Evolutionary conservation across 2,113 vertebrate species (phyloP), one percentile per base, ranked within the genome.

Genomic region (Litocranius walleri): DNA sequence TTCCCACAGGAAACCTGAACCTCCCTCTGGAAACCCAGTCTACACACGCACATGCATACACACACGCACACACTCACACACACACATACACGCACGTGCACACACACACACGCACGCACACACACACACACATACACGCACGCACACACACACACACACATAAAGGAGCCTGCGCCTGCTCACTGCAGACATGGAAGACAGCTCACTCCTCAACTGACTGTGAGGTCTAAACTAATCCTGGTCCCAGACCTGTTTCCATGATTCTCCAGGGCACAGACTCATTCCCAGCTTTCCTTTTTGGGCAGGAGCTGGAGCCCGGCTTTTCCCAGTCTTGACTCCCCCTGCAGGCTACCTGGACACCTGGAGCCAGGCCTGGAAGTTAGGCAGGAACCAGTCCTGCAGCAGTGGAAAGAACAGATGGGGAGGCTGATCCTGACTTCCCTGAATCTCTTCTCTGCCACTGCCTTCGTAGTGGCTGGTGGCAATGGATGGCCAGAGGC

Each of bases 251-350:
- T n/a, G 45, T 45, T 56, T 50, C 77, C 67, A 78, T 45, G 86
- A 52, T 33, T 84, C 85, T 52, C 61, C 86, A 83, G 25, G 3
- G 19, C 77, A 45, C 15, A 4, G 50, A 86, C 13, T 9, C 54
- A 25, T 57, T 78, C 67, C 92, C 11, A 1, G 67, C 43, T 10
- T 82, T 85, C 45, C 33, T 74, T 81, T 56, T 12, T 19, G 11
- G 48, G 43, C 40, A 3, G 64, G 50, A 52, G 86, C 90, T 15
- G 6, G 30, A 45, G 30, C 87, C 33, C 0, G 1, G 57, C 52
- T 92, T 94, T 64, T 88, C 88, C 67, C 78, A 57, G 95, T 89
- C 98, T 97, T 13, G 97, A 97, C 98, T 96, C 97, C 98, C 95
- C 94, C 98, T 98, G 48, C 96, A 95, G 98, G 98, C 36, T 3